Conservation (phyloP, 2,113 vertebrate species). For the human region DNA sequence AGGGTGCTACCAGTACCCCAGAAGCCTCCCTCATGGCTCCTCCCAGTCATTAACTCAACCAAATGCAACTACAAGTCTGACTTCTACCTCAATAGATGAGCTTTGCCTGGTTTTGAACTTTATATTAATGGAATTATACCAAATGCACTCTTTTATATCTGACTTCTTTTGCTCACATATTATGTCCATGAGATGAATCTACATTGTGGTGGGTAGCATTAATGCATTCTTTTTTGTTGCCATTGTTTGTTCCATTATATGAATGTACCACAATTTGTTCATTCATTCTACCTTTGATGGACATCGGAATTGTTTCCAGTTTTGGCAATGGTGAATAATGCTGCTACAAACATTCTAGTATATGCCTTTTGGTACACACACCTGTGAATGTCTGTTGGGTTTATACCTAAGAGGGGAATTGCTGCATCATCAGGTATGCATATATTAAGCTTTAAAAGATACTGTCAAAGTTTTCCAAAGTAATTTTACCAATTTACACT, state of each 20-base stretch:
- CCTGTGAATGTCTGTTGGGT: neutral
- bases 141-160: neutral
- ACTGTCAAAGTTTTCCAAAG: neutral
- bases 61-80: neutral
- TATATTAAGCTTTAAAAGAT: neutral
- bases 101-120: neutral
- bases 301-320: neutral
- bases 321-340: neutral
- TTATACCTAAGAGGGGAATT: neutral
- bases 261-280: neutral
- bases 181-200: neutral
- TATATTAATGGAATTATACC: neutral
- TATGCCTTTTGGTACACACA: neutral
- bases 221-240: neutral
- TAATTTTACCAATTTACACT: neutral
- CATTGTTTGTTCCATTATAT: neutral
- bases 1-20: neutral
- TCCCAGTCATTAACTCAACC: neutral
- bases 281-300: neutral
- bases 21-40: neutral
- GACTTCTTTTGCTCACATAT: constrained; percentile 16
- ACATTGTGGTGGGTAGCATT: neutral
- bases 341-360: neutral
- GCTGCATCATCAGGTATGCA: neutral
- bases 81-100: neutral